Evolutionary conservation across 2,113 vertebrate genomes (phyloP).

Genomic region (Phoenicopterus ruber): DNA sequence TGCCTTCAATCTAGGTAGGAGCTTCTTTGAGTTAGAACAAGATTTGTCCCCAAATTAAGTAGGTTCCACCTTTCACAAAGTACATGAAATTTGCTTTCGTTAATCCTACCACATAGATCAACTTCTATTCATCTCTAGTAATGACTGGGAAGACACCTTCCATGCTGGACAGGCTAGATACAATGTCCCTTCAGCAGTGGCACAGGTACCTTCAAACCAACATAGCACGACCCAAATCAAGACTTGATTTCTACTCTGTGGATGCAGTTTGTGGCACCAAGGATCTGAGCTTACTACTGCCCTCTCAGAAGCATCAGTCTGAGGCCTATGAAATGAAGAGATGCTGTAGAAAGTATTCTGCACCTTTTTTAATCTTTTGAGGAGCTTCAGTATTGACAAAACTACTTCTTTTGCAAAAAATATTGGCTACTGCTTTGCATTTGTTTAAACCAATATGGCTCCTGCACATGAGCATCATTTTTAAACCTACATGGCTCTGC

Average conservation of each 20-base stretch:
- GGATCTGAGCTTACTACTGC: neutral
- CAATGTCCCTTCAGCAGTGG: neutral
- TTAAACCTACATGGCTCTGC: neutral
- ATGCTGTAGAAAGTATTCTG: neutral
- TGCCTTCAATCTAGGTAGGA: neutral
- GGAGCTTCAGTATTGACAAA: neutral
- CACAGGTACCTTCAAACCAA: neutral
- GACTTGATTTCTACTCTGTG: neutral
- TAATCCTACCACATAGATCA: neutral
- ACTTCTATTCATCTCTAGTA: neutral
- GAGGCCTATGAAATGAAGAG: neutral
- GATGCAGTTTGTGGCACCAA: neutral
- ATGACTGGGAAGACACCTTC: neutral
- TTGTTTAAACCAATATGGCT: neutral
- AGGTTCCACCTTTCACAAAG: neutral
- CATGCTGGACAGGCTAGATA: neutral
- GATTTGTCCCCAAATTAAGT: neutral
- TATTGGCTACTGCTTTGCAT: neutral
- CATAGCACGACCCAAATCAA: neutral
- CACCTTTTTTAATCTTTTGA: neutral
- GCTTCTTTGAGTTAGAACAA: neutral
- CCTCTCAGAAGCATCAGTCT: neutral
- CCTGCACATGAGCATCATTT: neutral
- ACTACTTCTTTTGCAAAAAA: neutral
- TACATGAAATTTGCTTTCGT: neutral